phyloP scores from a whole-genome alignment of 1,140 invertebrate species.

The Cotesia vestalis region DNA sequence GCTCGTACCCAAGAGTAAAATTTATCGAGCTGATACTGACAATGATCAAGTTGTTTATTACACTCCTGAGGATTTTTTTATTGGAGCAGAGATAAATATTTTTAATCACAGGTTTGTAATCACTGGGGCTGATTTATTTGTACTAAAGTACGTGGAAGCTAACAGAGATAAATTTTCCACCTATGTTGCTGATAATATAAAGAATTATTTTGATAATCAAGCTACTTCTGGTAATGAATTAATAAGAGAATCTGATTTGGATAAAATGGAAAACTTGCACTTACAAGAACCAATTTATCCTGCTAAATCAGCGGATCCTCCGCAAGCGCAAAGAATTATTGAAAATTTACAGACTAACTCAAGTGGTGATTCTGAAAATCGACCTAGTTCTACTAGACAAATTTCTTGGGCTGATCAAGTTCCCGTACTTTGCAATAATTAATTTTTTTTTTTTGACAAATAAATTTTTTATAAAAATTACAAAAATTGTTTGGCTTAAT shows the following conservation, averaged over 20 bases:
- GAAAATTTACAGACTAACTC: not conserved
- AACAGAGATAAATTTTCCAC: constrained; percentile 75
- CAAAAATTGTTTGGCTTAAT: too few relatives aligned
- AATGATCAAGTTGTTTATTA: constrained; percentile 69
- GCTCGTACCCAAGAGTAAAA: constrained; percentile 69
- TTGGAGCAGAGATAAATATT: constrained; percentile 72
- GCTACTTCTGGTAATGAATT: constrained; percentile 6
- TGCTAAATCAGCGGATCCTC: not conserved
- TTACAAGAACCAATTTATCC: constrained; percentile 10
- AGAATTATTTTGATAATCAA: constrained; percentile 67
- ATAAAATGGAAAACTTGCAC: not conserved
- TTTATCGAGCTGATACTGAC: constrained; percentile 64
- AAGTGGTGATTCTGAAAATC: not conserved
- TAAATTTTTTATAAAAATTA: too few relatives aligned
- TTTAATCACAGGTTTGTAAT: constrained; percentile 75
- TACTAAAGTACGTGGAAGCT: constrained; percentile 75
- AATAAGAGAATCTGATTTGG: not conserved
- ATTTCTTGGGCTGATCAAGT: constrained; percentile 38
- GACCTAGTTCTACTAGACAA: constrained; percentile 1
- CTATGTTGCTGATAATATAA: constrained; percentile 70
- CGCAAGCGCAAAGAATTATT: not conserved
- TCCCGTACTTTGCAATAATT: constrained; percentile 21
- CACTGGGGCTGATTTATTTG: constrained; percentile 73
- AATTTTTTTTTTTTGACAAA: not conserved
- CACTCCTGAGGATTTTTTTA: constrained; percentile 74